A percentile compares a stretch with the other conserved stretches of the same genome.
Conservation (phyloP, 2,888 invertebrate genomes). For the Odiellus spinosus region DNA sequence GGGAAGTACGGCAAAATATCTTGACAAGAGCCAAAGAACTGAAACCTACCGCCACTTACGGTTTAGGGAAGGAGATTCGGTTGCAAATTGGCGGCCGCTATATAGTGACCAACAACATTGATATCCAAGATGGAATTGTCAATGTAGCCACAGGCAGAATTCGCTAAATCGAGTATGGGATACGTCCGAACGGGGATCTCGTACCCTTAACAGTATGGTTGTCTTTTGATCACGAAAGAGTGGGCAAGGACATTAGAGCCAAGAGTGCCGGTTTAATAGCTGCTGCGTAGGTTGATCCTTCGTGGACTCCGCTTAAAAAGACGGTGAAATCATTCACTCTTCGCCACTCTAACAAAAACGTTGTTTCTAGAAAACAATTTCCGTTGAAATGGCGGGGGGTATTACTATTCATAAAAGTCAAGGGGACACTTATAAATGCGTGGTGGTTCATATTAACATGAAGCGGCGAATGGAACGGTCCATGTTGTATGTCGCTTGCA, state of each 20-base stretch:
- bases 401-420: slow-evolving; percentile 20
- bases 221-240: neutral
- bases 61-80: no score
- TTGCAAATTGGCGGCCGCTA: slow-evolving; percentile 7
- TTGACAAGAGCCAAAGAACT: neutral
- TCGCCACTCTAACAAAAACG: neutral
- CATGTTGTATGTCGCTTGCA: no score
- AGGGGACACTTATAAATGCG: slow-evolving; percentile 9
- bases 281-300: neutral
- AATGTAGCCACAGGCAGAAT: slow-evolving; percentile 18
- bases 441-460: no score
- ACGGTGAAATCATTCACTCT: neutral
- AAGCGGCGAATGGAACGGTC: no score
- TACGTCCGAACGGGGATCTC: no score
- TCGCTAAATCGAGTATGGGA: slow-evolving; percentile 1
- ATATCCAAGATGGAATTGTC: slow-evolving; percentile 15
- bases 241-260: neutral
- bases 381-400: slow-evolving; percentile 18
- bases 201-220: no score
- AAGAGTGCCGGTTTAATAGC: neutral
- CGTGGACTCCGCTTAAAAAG: neutral
- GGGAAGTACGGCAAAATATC: neutral
- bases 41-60: no score
- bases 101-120: slow-evolving; percentile 16
- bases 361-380: slow-evolving; percentile 15